Conservation (phyloP, 1,140 invertebrate genomes). For the Tenebrio molitor region DNA sequence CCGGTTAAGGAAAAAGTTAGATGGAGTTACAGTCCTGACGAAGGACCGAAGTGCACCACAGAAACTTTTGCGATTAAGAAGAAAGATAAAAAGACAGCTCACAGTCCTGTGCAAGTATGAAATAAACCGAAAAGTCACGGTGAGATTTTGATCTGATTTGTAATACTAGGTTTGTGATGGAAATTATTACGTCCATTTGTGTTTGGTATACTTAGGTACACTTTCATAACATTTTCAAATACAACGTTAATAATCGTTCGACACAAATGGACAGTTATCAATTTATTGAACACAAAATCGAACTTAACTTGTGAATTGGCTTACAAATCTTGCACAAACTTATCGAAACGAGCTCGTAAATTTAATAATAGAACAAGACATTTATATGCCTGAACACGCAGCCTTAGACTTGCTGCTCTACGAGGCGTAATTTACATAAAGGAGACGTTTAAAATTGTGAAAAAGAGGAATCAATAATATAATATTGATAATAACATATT, state of each 20-base stretch:
- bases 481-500: too few relatives aligned
- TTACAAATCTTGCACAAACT: too few relatives aligned
- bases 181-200: not conserved
- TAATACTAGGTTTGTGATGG: slow-evolving; percentile 5
- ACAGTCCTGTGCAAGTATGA: slow-evolving; percentile 63
- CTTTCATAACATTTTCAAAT: too few relatives aligned
- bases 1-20: slow-evolving; percentile 63
- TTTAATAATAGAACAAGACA: too few relatives aligned
- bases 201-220: not conserved
- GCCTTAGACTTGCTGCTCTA: too few relatives aligned
- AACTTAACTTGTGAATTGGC: not conserved
- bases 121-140: slow-evolving; percentile 41
- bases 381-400: too few relatives aligned
- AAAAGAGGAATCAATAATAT: too few relatives aligned
- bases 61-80: slow-evolving; percentile 62
- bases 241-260: not conserved
- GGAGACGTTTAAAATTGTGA: too few relatives aligned
- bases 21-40: slow-evolving; percentile 66
- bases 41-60: slow-evolving; percentile 65
- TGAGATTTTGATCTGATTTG: slow-evolving; percentile 31
- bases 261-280: slow-evolving; percentile 1
- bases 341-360: too few relatives aligned
- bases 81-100: slow-evolving; percentile 60
- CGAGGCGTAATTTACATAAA: too few relatives aligned
- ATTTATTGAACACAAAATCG: slow-evolving; percentile 1